Evolutionary conservation across 2,888 invertebrate genomes (phyloP), one percentile per base, ranked within the genome.

Genomic region (Saturnia pavonia): DNA sequence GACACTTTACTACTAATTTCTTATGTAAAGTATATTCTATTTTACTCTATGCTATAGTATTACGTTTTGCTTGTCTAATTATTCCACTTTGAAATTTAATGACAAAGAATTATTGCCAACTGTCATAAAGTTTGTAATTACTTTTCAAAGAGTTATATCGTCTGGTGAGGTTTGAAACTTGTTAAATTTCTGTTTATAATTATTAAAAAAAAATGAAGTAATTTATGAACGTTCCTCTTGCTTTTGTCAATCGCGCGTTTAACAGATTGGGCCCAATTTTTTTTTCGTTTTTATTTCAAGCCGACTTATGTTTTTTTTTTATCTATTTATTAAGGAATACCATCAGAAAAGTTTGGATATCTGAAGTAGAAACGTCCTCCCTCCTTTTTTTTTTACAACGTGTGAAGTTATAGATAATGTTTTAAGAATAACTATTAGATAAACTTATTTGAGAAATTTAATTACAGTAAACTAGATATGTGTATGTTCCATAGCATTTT

Each of bases 11-110:
- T 66, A 63, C 63, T 68, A 63, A 42, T 48, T 70, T 71, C 65
- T 69, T 71, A 51, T 73, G 40, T 70, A 60, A 40, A 25, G 34
- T 70, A 66, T 66, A 69, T 60, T 57, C 45, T 45, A 68, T 68
- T 42, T 69, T 69, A 63, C 54, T 22, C 65, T 43, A 69, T 27
- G 57, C 57, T 60, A 60, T 60, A 25, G 8, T 27, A 14, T 60
- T 60, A 27, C 14, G 14, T 60, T 60, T 1, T 27, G 57, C 57
- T 60, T 60, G 12, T 14, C 27, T 60, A 14, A 60, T 60, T 14
- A 4, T 27, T 60, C 0, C 14, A 1, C 22, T 22, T 54, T 25
- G 1, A 60, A 60, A 60, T 27, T 12, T 14, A 14, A 60, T 60
- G 27, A 60, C 27, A 27, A 60, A 9, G 14, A 60, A 60, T 60